phyloP scores from a whole-genome alignment of 2,113 vertebrate species.

The Bungarus multicinctus region DNA sequence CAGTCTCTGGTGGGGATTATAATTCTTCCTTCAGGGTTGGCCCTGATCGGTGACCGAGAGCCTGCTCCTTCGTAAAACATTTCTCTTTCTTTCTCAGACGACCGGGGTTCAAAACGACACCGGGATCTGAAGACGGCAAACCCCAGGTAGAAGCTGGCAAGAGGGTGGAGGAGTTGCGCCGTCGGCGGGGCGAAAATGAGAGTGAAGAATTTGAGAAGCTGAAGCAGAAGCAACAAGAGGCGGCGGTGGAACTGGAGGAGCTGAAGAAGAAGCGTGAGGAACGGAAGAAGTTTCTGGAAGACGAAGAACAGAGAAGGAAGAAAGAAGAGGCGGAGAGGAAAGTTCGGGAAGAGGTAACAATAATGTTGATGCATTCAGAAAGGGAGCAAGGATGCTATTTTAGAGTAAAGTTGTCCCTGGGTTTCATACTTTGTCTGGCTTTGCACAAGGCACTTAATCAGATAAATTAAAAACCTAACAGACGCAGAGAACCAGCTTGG shows the following conservation, averaged over 20 bases:
- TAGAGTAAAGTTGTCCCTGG: not conserved
- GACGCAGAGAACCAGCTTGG: too few relatives aligned
- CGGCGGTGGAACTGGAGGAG: slow-evolving; percentile 87
- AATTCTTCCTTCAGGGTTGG: not conserved
- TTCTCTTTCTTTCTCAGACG: slow-evolving; percentile 62
- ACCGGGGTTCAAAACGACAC: slow-evolving; percentile 60
- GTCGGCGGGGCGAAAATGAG: slow-evolving; percentile 84
- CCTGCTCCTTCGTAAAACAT: not conserved
- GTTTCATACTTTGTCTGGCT: not conserved
- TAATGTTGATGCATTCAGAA: not conserved
- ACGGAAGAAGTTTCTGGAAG: slow-evolving; percentile 89
- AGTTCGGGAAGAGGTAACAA: slow-evolving; percentile 83
- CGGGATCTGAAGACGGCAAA: slow-evolving; percentile 73
- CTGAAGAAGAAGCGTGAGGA: slow-evolving; percentile 92
- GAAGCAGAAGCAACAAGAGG: slow-evolving; percentile 92
- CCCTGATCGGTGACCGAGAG: not conserved
- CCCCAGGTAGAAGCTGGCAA: slow-evolving; percentile 80
- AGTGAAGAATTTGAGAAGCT: slow-evolving; percentile 88
- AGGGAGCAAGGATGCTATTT: too few relatives aligned
- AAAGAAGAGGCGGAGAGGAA: slow-evolving; percentile 87
- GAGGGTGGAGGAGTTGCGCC: slow-evolving; percentile 87
- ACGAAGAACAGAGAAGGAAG: slow-evolving; percentile 87
- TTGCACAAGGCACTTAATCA: not conserved
- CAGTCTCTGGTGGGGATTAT: not conserved
- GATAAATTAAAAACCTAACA: not conserved